phyloP scores from a whole-genome alignment of 2,888 invertebrate species.

The Schrankia costaestrigalis region DNA sequence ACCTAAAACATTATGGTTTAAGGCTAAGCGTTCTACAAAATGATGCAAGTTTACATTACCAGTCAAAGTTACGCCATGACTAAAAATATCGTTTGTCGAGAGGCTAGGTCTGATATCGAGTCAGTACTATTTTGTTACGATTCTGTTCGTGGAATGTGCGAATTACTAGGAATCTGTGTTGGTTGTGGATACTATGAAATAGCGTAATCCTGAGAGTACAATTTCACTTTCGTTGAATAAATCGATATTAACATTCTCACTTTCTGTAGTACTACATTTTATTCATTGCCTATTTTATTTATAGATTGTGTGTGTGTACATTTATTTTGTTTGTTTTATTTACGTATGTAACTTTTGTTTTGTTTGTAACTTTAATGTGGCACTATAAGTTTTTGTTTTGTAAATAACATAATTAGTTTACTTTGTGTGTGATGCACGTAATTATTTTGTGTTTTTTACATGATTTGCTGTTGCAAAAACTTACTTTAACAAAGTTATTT shows the following conservation, averaged over 20 bases:
- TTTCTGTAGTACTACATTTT: conserved; percentile 1
- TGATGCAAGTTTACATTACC: conserved; percentile 33
- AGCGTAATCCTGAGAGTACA: no score
- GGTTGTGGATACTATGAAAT: no score
- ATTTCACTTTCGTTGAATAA: conserved; percentile 5
- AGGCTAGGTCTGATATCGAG: conserved; percentile 1
- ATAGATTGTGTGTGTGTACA: conserved; percentile 1
- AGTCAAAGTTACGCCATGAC: conserved; percentile 61
- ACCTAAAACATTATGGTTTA: conserved; percentile 16
- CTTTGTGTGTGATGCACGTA: no score
- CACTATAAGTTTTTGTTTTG: no score
- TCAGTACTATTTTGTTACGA: conserved; percentile 1
- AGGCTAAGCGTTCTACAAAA: conserved; percentile 48
- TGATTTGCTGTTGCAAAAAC: no score
- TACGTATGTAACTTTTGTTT: neutral
- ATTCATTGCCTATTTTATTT: conserved; percentile 1
- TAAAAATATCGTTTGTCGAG: conserved; percentile 58
- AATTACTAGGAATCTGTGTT: neutral
- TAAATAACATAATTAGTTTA: no score
- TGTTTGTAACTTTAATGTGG: neutral
- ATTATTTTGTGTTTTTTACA: no score
- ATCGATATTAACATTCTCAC: conserved; percentile 9
- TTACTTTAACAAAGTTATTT: no score
- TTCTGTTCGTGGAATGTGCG: conserved; percentile 7
- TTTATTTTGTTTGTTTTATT: conserved; percentile 1